Evolutionary conservation across 2,797 vertebrate genomes (phyloP), one percentile per base, ranked within the genome.

Genomic region (Jordanella pulchra): DNA sequence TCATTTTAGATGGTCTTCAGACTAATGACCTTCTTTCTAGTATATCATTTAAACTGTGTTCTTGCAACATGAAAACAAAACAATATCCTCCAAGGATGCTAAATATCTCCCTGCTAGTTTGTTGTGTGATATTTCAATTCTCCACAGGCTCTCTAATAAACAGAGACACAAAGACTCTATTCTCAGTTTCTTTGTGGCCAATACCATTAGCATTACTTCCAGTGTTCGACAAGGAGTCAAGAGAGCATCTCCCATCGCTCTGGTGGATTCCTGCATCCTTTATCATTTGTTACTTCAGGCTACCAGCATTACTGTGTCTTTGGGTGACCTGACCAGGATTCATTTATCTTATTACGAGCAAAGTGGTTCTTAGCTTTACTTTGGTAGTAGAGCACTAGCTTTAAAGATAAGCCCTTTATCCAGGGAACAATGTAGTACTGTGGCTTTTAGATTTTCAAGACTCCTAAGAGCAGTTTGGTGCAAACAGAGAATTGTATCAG

Each of bases 161-260:
- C 79, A 84, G 71, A 80, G 79, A 82, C 67, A 88, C 55, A 65
- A 72, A 71, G 69, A 76, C 76, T 79, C 66, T 73, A 7, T 78
- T 75, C 79, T 87, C 73, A 70, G 76, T 67, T 84, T 85, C 76
- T 4, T 56, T 56, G 80, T 84, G 85, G 81, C 80, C 70, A 81
- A 81, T 25, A 70, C 78, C 85, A 89, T 90, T 91, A 90, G 78
- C 84, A 87, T 85, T 64, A 81, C 77, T 84, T 76, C 71, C 69
- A 77, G 71, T 50, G 68, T 83, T 79, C 80, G 83, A 87, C 71
- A 78, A 75, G 67, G 67, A 90, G 84, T 90, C 83, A 82, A 83
- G 82, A 76, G 83, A 88, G 79, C 85, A 78, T 90, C 83, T 89
- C 85, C 80, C 76, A 82, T 53, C 82, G 73, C 83, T 85, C 76